phyloP scores from a whole-genome alignment of 1,140 invertebrate genomes.

The Zaprionus camerounensis region DNA sequence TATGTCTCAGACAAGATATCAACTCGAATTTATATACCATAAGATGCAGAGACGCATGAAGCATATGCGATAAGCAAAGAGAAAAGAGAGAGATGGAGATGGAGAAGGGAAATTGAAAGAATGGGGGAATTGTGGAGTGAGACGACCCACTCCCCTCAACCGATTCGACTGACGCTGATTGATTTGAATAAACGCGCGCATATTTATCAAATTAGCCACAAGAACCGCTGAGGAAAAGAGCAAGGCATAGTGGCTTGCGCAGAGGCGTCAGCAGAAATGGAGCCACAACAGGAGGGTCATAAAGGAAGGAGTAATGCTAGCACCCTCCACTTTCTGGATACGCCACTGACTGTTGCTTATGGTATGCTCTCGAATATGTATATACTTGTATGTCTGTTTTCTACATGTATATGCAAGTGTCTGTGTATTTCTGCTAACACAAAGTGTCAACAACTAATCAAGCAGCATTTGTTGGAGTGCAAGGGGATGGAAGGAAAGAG shows the following conservation, averaged over 20 bases:
- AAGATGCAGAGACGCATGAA: slow-evolving; percentile 50
- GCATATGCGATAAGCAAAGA: slow-evolving; percentile 44
- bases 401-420: slow-evolving; percentile 16
- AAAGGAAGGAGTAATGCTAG: not conserved
- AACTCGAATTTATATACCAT: slow-evolving; percentile 68
- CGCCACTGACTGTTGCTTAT: slow-evolving; percentile 7
- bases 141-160: not conserved
- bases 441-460: slow-evolving; percentile 81
- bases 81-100: slow-evolving; percentile 1
- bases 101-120: slow-evolving; percentile 8
- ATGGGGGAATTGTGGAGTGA: slow-evolving; percentile 21
- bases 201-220: slow-evolving; percentile 83
- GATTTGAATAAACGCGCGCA: slow-evolving; percentile 81
- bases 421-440: slow-evolving; percentile 32
- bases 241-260: slow-evolving; percentile 30
- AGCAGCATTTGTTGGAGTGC: slow-evolving; percentile 45
- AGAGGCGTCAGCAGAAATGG: slow-evolving; percentile 11
- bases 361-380: not conserved
- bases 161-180: slow-evolving; percentile 72
- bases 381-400: slow-evolving; percentile 8
- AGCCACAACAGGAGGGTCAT: too few relatives aligned
- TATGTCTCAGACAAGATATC: slow-evolving; percentile 44
- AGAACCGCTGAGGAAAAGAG: slow-evolving; percentile 43
- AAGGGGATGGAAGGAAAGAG: not conserved
- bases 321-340: not conserved